phyloP scores from a whole-genome alignment of 2,113 vertebrate species.

The Platysteira castanea region DNA sequence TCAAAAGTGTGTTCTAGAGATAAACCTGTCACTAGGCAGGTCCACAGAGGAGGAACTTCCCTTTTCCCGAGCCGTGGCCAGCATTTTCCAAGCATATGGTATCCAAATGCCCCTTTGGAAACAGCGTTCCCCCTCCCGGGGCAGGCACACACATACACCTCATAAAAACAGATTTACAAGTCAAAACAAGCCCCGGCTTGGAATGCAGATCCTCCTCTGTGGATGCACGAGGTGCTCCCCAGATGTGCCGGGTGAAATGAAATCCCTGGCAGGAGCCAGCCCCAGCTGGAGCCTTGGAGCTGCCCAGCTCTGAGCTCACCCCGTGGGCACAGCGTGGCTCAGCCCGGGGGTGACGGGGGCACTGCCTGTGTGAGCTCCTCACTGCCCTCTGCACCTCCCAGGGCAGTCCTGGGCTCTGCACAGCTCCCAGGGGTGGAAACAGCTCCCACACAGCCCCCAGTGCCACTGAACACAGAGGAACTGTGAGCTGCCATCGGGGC shows the following conservation, averaged over 20 bases:
- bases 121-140: background rate
- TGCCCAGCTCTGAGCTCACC: background rate
- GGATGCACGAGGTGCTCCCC: background rate
- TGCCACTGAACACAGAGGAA: background rate
- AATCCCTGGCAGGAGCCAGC: background rate
- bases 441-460: background rate
- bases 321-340: background rate
- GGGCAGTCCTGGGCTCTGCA: background rate
- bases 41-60: background rate
- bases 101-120: constrained; percentile 37
- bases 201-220: background rate
- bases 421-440: background rate
- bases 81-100: constrained; percentile 34
- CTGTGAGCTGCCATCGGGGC: rapidly evolving
- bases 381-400: rapidly evolving
- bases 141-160: constrained; percentile 29
- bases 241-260: background rate
- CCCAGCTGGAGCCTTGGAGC: background rate
- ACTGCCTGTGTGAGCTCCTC: background rate
- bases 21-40: background rate
- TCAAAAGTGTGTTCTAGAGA: background rate
- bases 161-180: constrained; percentile 62
- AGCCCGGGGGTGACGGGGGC: background rate
- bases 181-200: background rate
- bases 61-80: background rate